Percentiles rank a stretch among this genome's conserved stretches.
These are phyloP conservation scores for Aplochiton taeniatus DNA, from an alignment of 2,797 vertebrate species.

Conservation along the genomic window DNA sequence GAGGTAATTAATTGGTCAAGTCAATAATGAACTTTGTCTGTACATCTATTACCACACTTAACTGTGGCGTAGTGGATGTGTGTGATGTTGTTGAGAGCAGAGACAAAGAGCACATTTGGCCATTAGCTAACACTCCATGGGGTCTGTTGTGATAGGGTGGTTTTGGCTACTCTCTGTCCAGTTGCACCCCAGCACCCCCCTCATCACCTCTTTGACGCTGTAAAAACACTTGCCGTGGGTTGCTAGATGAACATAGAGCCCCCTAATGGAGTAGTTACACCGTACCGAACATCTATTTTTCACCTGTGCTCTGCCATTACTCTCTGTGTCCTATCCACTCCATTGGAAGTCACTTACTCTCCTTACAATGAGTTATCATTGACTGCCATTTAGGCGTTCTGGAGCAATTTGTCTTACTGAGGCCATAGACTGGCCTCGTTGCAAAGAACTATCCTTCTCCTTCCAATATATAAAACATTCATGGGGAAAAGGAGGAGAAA, in stretches of 20 bases:
- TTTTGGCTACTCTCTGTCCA: slow-evolving; percentile 62
- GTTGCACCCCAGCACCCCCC: slow-evolving; percentile 66
- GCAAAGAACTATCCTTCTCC: slow-evolving; percentile 93
- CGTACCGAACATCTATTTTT: slow-evolving; percentile 89
- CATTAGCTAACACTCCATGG: slow-evolving; percentile 74
- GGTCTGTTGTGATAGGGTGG: slow-evolving; percentile 69
- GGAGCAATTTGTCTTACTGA: slow-evolving; percentile 96
- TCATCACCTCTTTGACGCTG: slow-evolving; percentile 70
- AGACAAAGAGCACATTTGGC: slow-evolving; percentile 64
- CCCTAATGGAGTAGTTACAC: slow-evolving; percentile 86
- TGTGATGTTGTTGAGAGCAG: slow-evolving; percentile 54
- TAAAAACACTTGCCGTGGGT: slow-evolving; percentile 78
- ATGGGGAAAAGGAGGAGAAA: slow-evolving; percentile 80
- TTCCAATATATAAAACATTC: slow-evolving; percentile 93
- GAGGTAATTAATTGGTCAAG: slow-evolving; percentile 70
- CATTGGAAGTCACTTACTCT: slow-evolving; percentile 95
- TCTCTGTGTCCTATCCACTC: slow-evolving; percentile 92
- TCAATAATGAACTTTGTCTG: slow-evolving; percentile 63
- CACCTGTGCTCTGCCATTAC: slow-evolving; percentile 88
- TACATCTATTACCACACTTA: slow-evolving; percentile 56
- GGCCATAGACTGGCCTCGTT: slow-evolving; percentile 86
- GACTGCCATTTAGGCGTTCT: slow-evolving; percentile 93
- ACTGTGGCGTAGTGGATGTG: slow-evolving; percentile 56
- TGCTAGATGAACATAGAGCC: slow-evolving; percentile 83
- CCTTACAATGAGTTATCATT: slow-evolving; percentile 98